Evolutionary conservation across 2,888 invertebrate genomes (phyloP).

Genomic region (Neuroscelio doddi): DNA sequence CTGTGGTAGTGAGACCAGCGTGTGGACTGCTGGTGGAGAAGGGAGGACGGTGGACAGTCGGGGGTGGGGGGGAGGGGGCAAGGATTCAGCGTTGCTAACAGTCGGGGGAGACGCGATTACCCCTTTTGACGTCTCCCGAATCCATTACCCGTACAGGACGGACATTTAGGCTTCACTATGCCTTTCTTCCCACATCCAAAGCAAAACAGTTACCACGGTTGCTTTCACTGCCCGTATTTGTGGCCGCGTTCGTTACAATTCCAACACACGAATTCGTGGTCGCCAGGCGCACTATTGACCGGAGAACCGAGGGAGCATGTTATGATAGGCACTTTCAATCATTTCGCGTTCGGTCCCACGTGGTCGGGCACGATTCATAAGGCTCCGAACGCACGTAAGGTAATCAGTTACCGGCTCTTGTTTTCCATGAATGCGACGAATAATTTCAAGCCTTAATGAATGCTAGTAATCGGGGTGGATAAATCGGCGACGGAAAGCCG

Average conservation of each 20-base stretch:
- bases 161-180: background rate
- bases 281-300: too few species aligned
- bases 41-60: too few species aligned
- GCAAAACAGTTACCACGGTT: background rate
- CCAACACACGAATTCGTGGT: too few species aligned
- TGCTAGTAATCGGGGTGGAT: background rate
- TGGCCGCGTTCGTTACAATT: constrained; percentile 8
- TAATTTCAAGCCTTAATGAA: background rate
- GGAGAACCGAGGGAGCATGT: constrained; percentile 5
- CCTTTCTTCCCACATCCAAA: constrained; percentile 7
- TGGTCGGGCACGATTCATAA: background rate
- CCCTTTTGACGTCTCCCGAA: background rate
- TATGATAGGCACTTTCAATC: constrained; percentile 1
- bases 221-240: background rate
- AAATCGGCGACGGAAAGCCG: background rate
- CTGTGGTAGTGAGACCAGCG: too few species aligned
- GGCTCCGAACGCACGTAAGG: background rate
- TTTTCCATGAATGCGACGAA: background rate
- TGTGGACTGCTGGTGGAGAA: too few species aligned
- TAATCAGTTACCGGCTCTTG: constrained; percentile 3
- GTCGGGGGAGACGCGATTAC: background rate
- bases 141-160: too few species aligned
- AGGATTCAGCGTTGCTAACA: too few species aligned
- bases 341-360: background rate
- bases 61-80: too few species aligned